A percentile compares a stretch with the other conserved stretches of the same genome.
Conservation (phyloP, 2,797 vertebrate genomes). For the Myripristis jacobus region DNA sequence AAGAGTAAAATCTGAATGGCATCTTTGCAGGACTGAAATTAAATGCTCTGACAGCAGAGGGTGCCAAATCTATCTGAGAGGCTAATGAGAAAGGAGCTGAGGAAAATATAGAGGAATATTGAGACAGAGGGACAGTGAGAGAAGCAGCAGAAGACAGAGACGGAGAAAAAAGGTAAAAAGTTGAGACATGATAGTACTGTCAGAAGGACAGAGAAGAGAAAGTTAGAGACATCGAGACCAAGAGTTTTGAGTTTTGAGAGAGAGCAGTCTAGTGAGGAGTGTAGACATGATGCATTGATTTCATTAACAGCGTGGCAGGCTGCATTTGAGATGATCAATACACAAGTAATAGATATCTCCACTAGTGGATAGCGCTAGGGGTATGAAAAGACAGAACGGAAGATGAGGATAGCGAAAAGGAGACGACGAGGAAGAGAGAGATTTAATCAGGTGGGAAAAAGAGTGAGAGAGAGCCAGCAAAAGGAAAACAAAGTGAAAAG, state of each 20-base stretch:
- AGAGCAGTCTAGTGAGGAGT: background rate
- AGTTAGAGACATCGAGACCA: background rate
- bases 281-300: conserved; percentile 4
- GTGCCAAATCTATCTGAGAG: conserved; percentile 55
- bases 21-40: background rate
- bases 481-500: too few relatives aligned
- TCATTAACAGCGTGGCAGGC: conserved; percentile 34
- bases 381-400: background rate
- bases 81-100: background rate
- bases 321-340: conserved; percentile 51
- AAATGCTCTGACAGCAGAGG: conserved; percentile 59
- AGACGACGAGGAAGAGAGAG: conserved; percentile 4
- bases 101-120: background rate
- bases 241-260: background rate
- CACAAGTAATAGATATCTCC: conserved; percentile 38
- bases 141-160: background rate
- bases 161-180: conserved; percentile 9
- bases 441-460: background rate
- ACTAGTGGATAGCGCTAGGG: conserved; percentile 20
- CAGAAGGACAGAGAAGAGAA: background rate
- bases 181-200: background rate
- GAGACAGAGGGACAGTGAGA: background rate
- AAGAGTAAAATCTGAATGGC: too few relatives aligned
- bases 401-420: background rate
- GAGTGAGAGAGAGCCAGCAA: background rate